Evolutionary conservation across 2,113 vertebrate genomes (phyloP), one percentile per base, ranked within the genome.

Genomic region (Gavia stellata): DNA sequence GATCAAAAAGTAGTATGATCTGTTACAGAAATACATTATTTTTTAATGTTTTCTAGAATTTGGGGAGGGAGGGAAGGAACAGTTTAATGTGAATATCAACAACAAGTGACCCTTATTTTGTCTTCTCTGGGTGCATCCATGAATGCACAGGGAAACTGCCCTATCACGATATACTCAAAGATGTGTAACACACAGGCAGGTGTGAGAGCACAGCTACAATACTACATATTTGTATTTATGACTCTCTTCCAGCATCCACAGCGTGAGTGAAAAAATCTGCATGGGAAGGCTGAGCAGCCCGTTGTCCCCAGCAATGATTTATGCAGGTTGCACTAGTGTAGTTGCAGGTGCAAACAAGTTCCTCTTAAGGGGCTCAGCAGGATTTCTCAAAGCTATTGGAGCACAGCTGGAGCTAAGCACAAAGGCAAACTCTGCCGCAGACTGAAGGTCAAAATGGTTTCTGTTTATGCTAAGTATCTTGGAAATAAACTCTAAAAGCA

Each of bases 381-480:
- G 92, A 88, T 92, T 91, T 88, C 90, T 88, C 81, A 70, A 55
- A 92, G 72, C 85, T 79, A 31, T 9, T 70, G 79, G 67, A 96
- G 86, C 68, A 67, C 86, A 84, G 82, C 86, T 93, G 75, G 90
- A 88, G 86, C 56, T 47, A 80, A 96, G 88, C 62, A 90, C 42
- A 96, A 96, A 96, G 49, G 53, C 94, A 94, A 94, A 88, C 79
- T 81, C 68, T 86, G 82, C 63, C 13, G 12, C 2, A 70, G 33
- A 67, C 50, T 91, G 91, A 96, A 94, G 93, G 94, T 92, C 91
- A 95, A 72, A 96, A 75, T 16, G 31, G 26, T 45, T 94, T 84
- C 73, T 85, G 45, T 62, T 93, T 75, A 95, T 89, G 93, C 56
- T 79, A 81, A 72, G 17, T 53, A 86, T 36, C 86, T 91, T 6